phyloP scores from a whole-genome alignment of 2,797 vertebrate genomes.

The Cottoperca gobio region DNA sequence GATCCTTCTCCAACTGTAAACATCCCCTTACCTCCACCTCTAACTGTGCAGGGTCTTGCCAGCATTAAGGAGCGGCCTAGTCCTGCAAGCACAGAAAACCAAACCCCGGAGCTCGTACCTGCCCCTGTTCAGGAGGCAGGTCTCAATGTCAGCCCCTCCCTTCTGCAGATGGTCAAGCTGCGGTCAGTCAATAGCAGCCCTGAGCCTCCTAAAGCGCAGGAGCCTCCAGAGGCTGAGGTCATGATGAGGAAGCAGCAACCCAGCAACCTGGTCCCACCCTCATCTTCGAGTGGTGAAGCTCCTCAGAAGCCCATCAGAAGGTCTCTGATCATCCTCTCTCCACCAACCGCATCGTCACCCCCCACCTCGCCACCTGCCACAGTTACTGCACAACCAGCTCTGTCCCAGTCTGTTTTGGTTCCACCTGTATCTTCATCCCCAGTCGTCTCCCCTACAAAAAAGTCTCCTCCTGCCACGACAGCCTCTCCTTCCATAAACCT shows the following conservation, averaged over 20 bases:
- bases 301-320: conserved; percentile 92
- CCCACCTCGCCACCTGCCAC: conserved; percentile 75
- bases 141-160: conserved; percentile 86
- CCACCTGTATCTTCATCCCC: conserved; percentile 53
- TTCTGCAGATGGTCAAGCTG: conserved; percentile 91
- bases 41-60: conserved; percentile 44
- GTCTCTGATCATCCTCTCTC: conserved; percentile 84
- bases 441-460: conserved; percentile 81
- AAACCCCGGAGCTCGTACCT: conserved; percentile 71
- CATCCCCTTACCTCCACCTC: conserved; percentile 55
- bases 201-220: conserved; percentile 51
- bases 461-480: conserved; percentile 73
- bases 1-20: conserved; percentile 32
- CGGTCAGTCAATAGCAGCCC: conserved; percentile 84
- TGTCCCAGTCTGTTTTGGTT: conserved; percentile 33
- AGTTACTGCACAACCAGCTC: conserved; percentile 51
- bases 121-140: conserved; percentile 78
- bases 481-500: conserved; percentile 84
- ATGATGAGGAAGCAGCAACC: conserved; percentile 39
- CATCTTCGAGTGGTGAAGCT: conserved; percentile 63
- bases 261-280: conserved; percentile 14
- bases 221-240: conserved; percentile 57
- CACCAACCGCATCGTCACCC: conserved; percentile 70
- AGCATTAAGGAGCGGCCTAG: conserved; percentile 42
- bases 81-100: conserved; percentile 49